Evolutionary conservation across 2,797 vertebrate species (phyloP).

Genomic region (Poeciliopsis turneri): DNA sequence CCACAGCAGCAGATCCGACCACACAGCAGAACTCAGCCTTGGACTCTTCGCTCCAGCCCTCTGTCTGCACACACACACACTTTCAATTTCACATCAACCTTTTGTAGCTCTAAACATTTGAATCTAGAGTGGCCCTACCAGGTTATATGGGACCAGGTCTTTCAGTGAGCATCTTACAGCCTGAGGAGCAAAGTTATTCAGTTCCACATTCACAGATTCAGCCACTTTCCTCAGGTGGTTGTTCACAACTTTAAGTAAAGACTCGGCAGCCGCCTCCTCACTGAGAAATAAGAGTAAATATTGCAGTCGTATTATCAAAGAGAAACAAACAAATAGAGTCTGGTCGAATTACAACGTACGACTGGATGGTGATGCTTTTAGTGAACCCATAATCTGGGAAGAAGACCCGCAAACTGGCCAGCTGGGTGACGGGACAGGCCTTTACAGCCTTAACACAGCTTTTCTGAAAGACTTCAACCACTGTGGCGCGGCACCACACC

Average conservation of each 20-base stretch:
- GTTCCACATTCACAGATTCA: conserved; percentile 14
- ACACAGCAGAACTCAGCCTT: conserved; percentile 63
- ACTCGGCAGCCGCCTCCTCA: conserved; percentile 23
- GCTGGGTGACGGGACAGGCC: conserved; percentile 54
- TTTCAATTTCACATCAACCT: not conserved
- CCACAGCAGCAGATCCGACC: conserved; percentile 61
- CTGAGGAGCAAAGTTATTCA: conserved; percentile 60
- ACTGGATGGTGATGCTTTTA: conserved; percentile 49
- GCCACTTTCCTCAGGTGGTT: conserved; percentile 63
- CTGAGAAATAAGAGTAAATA: conserved; percentile 18
- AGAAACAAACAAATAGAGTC: not conserved
- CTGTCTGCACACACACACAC: conserved; percentile 45
- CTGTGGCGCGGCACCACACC: conserved; percentile 66
- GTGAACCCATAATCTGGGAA: conserved; percentile 70
- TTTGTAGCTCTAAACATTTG: not conserved
- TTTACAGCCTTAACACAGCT: conserved; percentile 45
- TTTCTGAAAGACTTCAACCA: conserved; percentile 59
- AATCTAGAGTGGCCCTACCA: conserved; percentile 57
- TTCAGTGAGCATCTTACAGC: conserved; percentile 81
- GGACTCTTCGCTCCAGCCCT: conserved; percentile 74
- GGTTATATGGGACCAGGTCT: conserved; percentile 76
- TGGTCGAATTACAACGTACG: conserved; percentile 37
- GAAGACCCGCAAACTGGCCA: conserved; percentile 63
- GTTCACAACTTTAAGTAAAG: conserved; percentile 55
- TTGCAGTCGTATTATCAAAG: not conserved